Base-by-base conservation (phyloP, 2,113 vertebrate genomes). In the Thunnus thynnus region DNA sequence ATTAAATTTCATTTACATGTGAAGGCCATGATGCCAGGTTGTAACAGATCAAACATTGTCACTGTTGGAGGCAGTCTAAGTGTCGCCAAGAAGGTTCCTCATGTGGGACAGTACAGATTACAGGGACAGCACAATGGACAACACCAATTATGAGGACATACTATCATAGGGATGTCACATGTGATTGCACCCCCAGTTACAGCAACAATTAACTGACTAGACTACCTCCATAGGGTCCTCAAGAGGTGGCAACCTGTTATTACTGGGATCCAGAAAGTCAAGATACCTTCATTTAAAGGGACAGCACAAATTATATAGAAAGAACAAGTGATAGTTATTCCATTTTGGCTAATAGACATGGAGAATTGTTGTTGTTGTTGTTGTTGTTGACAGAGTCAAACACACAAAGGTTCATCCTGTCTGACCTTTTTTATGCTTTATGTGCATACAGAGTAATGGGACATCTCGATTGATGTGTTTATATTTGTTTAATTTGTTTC, bases 111-210 rank as follows among this genome's bases (percentile, higher is more conserved):
- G 25, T 36, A 48, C 83, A 88, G 68, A 87, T 89, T 84, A 88
- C 67, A 89, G 82, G 85, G 82, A 72, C 65, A 52, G 57, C 74
- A 69, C 51, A 63, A 84, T 30, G 18, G 60, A 92, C 68, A 91
- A 91, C 88, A 89, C 50, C 79, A 83, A 77, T 90, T 86, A 87
- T 46, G 20, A 77, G 67, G 72, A 88, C 74, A 84, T 87, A 22
- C 87, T 79, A 90, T 87, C 76, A 76, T 9, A 52, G 75, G 60
- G 77, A 81, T 80, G 75, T 81, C 73, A 82, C 57, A 78, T 75
- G 72, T 51, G 73, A 89, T 66, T 72, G 72, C 80, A 71, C 84
- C 84, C 73, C 70, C 68, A 62, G 76, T 65, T 63, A 63, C 50
- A 75, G 44, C 75, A 66, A 72, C 67, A 80, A 86, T 82, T 85